phyloP scores from a whole-genome alignment of 1,140 invertebrate species.

The Drosophila simulans region DNA sequence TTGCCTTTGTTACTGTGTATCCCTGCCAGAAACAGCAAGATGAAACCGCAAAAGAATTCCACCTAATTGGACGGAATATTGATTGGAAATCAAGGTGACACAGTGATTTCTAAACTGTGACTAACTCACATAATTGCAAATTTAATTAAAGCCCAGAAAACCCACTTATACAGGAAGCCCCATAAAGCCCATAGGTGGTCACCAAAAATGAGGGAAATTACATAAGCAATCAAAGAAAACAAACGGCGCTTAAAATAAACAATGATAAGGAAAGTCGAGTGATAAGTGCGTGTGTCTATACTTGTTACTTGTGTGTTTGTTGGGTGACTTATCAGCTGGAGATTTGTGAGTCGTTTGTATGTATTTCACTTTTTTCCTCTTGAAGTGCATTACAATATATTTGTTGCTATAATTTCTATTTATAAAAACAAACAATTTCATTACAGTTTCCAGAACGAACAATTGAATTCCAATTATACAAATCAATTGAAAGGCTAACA shows the following conservation, averaged over 20 bases:
- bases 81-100: slow-evolving; percentile 23
- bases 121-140: slow-evolving; percentile 24
- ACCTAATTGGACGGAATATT: slow-evolving; percentile 44
- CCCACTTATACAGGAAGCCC: background rate
- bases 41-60: slow-evolving; percentile 21
- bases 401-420: slow-evolving; percentile 56
- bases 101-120: slow-evolving; percentile 29
- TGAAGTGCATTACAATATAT: slow-evolving; percentile 44
- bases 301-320: background rate
- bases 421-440: slow-evolving; percentile 68
- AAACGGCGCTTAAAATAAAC: slow-evolving; percentile 41
- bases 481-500: slow-evolving; percentile 26
- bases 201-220: slow-evolving; percentile 42
- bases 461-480: slow-evolving; percentile 64
- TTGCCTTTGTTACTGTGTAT: background rate
- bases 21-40: background rate
- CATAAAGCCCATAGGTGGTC: slow-evolving; percentile 9
- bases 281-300: slow-evolving; percentile 32
- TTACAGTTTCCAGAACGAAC: slow-evolving; percentile 60
- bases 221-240: slow-evolving; percentile 34
- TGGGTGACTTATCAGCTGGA: slow-evolving; percentile 24
- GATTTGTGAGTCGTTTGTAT: slow-evolving; percentile 41
- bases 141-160: slow-evolving; percentile 37
- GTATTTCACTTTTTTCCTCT: slow-evolving; percentile 11
- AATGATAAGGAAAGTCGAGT: slow-evolving; percentile 42